A percentile compares a stretch with the other conserved stretches of the same genome.
These are phyloP conservation scores for Mustela nigripes DNA, from an alignment of 2,113 vertebrate species.

Conservation along the genomic window DNA sequence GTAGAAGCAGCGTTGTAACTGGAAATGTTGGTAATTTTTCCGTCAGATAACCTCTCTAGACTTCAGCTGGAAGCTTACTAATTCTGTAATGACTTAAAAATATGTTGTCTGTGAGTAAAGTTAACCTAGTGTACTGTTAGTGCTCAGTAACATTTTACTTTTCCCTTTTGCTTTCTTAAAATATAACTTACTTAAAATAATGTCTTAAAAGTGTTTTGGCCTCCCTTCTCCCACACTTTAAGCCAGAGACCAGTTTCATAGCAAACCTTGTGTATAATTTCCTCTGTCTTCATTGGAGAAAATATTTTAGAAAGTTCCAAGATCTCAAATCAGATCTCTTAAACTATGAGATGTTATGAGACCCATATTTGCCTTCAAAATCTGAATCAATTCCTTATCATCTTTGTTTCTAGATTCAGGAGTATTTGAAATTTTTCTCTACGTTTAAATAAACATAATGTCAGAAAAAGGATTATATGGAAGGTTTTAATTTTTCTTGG, in stretches of 20 bases:
- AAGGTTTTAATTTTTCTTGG: background rate
- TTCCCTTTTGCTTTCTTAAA: constrained; percentile 53
- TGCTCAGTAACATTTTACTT: constrained; percentile 57
- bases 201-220: background rate
- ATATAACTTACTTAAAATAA: constrained; percentile 20
- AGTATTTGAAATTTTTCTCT: constrained; percentile 25
- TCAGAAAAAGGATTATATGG: background rate
- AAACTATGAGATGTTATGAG: background rate
- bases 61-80: background rate
- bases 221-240: background rate
- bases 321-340: constrained; percentile 14
- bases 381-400: background rate
- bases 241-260: constrained; percentile 42
- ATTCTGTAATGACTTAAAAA: constrained; percentile 18
- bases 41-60: background rate
- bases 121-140: background rate
- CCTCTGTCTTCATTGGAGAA: background rate
- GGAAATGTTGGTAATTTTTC: background rate
- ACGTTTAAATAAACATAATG: background rate
- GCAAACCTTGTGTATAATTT: background rate
- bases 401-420: constrained; percentile 36
- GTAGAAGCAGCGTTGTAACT: background rate
- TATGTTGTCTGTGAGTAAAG: background rate
- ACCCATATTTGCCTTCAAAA: constrained; percentile 54
- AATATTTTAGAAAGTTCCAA: constrained; percentile 54